Evolutionary conservation across 2,113 vertebrate genomes (phyloP), one percentile per base, ranked within the genome.

Genomic region (Cyanistes caeruleus): DNA sequence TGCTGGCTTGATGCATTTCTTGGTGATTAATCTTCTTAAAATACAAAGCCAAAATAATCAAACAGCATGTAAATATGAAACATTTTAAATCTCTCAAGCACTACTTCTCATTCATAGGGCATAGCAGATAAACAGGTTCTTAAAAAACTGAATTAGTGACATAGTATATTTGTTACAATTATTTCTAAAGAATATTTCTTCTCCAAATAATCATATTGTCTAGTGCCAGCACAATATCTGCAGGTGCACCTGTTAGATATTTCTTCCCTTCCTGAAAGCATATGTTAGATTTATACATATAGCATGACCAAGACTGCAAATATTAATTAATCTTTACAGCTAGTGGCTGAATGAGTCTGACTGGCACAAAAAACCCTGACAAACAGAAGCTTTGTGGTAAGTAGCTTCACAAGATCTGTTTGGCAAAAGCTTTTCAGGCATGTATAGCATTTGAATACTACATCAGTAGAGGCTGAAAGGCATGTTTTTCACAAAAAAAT

Each of bases 281-380:
- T 15, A 20, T 56, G 22, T 65, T 80, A 84, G 28, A 53, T 94
- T 94, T 96, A 77, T 68, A 85, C 19, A 6, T 59, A 37, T 49
- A 89, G 33, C 44, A 55, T 65, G 84, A 75, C 39, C 55, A 92
- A 72, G 62, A 77, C n/a, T 79, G 62, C 31, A 95, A 95, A 79
- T 91, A 93, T 62, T 93, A 94, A 87, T 96, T 95, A 89, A 95
- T 87, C 25, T 94, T 77, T 78, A 67, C 4, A 7, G 33, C 11
- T 91, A 31, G 31, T 74, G 63, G 48, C n/a, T 87, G 56, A 93
- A 59, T 83, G 78, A 92, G 30, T 52, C 27, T 80, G 59, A 85
- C n/a, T 80, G 77, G 43, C 7, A 5, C 11, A 10, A 56, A 69
- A 18, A 69, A 20, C 1, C 2, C 28, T 43, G 86, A n/a, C 37